Conservation (phyloP, 2,888 invertebrate genomes). For the Campoplex nolae region DNA sequence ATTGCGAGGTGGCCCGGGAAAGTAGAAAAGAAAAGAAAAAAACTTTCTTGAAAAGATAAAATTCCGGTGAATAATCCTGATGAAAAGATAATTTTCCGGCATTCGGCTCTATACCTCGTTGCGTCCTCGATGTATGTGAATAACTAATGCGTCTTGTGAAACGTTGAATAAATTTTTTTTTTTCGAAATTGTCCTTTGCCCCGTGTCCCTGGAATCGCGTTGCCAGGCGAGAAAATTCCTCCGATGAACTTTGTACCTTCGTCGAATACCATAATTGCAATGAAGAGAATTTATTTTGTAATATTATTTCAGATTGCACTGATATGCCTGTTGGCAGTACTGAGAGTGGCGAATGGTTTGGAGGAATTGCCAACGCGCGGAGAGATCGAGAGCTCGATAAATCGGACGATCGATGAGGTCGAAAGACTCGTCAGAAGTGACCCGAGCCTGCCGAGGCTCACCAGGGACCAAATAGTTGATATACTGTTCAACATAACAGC, state of each 20-base stretch:
- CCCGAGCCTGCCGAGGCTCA: constrained; percentile 88
- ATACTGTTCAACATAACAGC: constrained; percentile 88
- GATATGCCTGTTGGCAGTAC: constrained; percentile 76
- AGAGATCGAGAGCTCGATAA: constrained; percentile 81
- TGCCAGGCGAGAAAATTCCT: constrained; percentile 30
- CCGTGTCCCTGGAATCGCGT: neutral
- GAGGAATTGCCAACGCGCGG: constrained; percentile 76
- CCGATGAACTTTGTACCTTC: constrained; percentile 45
- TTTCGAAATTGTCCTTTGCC: constrained; percentile 47
- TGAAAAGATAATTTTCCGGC: constrained; percentile 1
- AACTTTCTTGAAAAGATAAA: neutral
- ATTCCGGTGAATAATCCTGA: neutral
- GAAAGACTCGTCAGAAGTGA: constrained; percentile 88
- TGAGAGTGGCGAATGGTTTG: constrained; percentile 75
- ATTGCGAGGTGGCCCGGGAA: constrained; percentile 14
- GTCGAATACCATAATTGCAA: neutral
- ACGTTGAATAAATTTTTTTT: neutral
- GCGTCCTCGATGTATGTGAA: neutral
- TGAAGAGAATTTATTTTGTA: neutral
- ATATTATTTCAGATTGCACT: constrained; percentile 75
- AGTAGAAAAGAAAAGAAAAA: constrained; percentile 6
- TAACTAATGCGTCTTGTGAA: neutral
- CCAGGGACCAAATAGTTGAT: constrained; percentile 88
- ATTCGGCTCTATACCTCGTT: neutral
- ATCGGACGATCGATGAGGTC: constrained; percentile 88